Conservation (phyloP, 2,113 vertebrate species). For the Ceyx cyanopectus region DNA sequence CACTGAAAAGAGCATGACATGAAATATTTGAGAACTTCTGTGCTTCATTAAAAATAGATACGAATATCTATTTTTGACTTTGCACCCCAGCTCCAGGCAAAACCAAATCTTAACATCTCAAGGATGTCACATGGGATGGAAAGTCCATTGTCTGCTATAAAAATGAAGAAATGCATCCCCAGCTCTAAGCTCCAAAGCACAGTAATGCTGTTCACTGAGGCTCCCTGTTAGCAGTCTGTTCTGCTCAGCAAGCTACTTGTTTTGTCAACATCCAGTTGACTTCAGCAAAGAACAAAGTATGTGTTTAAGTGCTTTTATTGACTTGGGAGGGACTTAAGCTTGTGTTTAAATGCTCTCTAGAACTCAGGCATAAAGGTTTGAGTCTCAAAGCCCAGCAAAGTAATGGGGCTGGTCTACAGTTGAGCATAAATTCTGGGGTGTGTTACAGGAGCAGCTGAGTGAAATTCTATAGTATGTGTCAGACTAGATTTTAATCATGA, state of each 20-base stretch:
- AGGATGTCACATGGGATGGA: background rate
- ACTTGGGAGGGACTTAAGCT: slow-evolving; percentile 47
- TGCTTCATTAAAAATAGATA: background rate
- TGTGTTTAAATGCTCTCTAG: slow-evolving; percentile 57
- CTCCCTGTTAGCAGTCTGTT: background rate
- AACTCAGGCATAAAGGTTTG: slow-evolving; percentile 15
- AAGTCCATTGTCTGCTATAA: slow-evolving; percentile 13
- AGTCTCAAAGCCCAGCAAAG: background rate
- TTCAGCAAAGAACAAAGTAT: slow-evolving; percentile 31
- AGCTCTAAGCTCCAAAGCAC: background rate
- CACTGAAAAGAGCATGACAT: background rate
- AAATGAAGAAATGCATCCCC: background rate
- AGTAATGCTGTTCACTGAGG: background rate
- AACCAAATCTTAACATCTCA: background rate
- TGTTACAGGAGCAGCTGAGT: background rate
- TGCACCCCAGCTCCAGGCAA: background rate
- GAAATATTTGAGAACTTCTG: background rate
- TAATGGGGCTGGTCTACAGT: background rate
- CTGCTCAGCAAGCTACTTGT: background rate
- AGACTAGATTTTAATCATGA: background rate
- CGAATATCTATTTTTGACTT: background rate
- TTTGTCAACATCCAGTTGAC: slow-evolving; percentile 45
- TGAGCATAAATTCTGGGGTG: background rate
- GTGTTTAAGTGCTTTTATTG: slow-evolving; percentile 63
- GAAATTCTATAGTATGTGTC: background rate